Evolutionary conservation across 1,140 invertebrate species (phyloP).

Genomic region (Eumaeus atala): DNA sequence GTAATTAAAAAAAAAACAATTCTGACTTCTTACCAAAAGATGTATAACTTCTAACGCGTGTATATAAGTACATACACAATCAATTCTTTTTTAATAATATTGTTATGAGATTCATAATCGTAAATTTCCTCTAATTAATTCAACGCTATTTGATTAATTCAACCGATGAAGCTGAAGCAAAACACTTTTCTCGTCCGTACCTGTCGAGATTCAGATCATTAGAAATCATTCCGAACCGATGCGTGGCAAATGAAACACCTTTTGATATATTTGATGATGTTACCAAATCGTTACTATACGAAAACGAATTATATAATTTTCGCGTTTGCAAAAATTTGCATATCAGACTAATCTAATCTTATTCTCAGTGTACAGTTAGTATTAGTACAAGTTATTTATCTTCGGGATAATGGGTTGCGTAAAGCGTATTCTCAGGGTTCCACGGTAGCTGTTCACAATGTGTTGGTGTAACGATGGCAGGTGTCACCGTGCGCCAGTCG

Average conservation of each 20-base stretch:
- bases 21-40: too few relatives aligned
- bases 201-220: slow-evolving; percentile 6
- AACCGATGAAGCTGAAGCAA: background rate
- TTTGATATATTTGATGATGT: background rate
- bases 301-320: background rate
- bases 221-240: slow-evolving; percentile 1
- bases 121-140: too few relatives aligned
- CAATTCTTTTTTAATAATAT: too few relatives aligned
- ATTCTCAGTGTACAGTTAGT: slow-evolving; percentile 8
- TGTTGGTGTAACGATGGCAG: slow-evolving; percentile 53
- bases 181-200: background rate
- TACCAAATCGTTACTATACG: background rate
- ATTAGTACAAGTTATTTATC: too few relatives aligned
- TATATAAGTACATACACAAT: too few relatives aligned
- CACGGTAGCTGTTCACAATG: slow-evolving; percentile 61
- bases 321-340: slow-evolving; percentile 6
- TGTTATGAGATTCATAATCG: too few relatives aligned
- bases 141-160: background rate
- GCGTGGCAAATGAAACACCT: background rate
- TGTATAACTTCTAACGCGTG: too few relatives aligned
- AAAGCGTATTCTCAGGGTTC: slow-evolving; percentile 58
- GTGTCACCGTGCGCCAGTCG: slow-evolving; percentile 40
- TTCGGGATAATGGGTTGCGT: slow-evolving; percentile 58
- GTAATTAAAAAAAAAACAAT: too few relatives aligned
- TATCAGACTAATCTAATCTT: slow-evolving; percentile 6